These are phyloP conservation scores for Thelaira solivaga DNA, from an alignment of 2,888 invertebrate genomes.

Conservation along the genomic window DNA sequence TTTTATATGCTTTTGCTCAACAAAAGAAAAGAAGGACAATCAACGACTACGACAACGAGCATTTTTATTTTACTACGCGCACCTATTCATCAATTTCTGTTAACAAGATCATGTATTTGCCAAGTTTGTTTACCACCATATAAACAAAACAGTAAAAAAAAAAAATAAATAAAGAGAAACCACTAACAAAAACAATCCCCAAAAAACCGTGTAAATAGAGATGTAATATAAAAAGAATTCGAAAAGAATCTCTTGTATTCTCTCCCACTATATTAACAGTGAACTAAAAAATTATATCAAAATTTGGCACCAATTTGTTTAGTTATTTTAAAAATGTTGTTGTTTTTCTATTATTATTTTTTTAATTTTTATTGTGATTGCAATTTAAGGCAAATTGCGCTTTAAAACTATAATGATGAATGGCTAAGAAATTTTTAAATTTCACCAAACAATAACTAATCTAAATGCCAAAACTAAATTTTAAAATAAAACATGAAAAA, in stretches of 20 bases:
- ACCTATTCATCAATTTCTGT: slow-evolving; percentile 52
- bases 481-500: not conserved
- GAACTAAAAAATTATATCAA: not conserved
- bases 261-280: slow-evolving; percentile 11
- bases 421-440: slow-evolving; percentile 16
- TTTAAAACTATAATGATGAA: slow-evolving; percentile 46
- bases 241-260: not conserved
- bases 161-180: slow-evolving; percentile 3
- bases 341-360: not conserved
- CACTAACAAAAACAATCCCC: not conserved
- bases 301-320: slow-evolving; percentile 51
- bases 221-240: slow-evolving; percentile 13
- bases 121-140: slow-evolving; percentile 61
- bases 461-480: not conserved
- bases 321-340: slow-evolving; percentile 23
- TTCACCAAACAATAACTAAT: slow-evolving; percentile 11
- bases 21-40: slow-evolving; percentile 45
- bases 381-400: slow-evolving; percentile 40
- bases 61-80: slow-evolving; percentile 20
- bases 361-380: not conserved
- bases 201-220: slow-evolving; percentile 20
- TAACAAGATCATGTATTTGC: slow-evolving; percentile 54
- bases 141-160: slow-evolving; percentile 40
- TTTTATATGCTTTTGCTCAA: slow-evolving; percentile 19
- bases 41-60: slow-evolving; percentile 6